A percentile compares a stretch with the other conserved stretches of the same genome.
These are phyloP conservation scores for Dermolepida albohirtum DNA, from an alignment of 2,888 invertebrate genomes.

Conservation along the genomic window DNA sequence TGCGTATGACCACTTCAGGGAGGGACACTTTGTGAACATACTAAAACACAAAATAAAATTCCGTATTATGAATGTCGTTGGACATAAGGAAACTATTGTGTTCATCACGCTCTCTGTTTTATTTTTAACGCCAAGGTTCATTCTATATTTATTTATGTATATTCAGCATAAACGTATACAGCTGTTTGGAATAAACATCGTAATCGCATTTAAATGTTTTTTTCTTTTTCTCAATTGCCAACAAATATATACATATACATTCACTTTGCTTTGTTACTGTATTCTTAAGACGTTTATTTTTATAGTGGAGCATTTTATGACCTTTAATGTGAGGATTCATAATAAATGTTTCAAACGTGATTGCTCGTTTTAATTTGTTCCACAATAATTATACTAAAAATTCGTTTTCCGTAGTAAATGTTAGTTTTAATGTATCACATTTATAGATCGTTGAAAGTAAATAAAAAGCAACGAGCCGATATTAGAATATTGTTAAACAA, in stretches of 20 bases:
- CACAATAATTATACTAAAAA: no score
- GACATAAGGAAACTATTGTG: constrained; percentile 25
- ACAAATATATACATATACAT: not conserved
- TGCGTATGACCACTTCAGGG: constrained; percentile 1
- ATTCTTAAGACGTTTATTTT: not conserved
- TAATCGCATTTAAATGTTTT: constrained; percentile 34
- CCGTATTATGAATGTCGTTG: constrained; percentile 4
- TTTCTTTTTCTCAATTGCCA: constrained; percentile 1
- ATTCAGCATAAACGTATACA: constrained; percentile 14
- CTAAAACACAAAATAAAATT: constrained; percentile 3
- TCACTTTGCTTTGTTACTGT: no score
- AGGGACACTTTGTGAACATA: not conserved
- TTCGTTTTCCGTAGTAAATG: no score
- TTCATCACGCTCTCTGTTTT: constrained; percentile 7
- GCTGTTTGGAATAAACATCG: constrained; percentile 29
- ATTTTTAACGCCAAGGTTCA: constrained; percentile 28
- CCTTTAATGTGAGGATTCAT: not conserved
- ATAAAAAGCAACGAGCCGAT: no score
- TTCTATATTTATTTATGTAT: constrained; percentile 16
- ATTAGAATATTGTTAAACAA: no score
- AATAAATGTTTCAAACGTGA: constrained; percentile 7
- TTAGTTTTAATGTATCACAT: no score
- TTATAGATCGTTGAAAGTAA: no score
- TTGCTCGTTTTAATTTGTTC: not conserved
- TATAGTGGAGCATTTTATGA: not conserved